Conservation (phyloP, 2,888 invertebrate species). For the Bimastos eiseni region DNA sequence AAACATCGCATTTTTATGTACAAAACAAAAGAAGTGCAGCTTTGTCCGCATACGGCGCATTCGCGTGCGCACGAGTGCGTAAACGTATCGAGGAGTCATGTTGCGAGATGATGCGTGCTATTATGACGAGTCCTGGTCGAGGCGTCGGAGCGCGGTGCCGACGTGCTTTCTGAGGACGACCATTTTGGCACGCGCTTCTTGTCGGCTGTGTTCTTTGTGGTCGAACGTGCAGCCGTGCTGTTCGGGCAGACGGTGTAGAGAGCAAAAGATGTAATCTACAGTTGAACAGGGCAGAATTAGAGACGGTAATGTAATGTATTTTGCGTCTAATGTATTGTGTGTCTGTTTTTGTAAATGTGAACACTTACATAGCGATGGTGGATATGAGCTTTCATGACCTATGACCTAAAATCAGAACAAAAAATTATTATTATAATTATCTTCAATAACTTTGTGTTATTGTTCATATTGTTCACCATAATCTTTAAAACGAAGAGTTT, state of each 20-base stretch:
- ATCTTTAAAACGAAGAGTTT: too few species aligned
- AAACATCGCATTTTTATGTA: slow-evolving; percentile 5
- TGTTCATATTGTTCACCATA: too few species aligned
- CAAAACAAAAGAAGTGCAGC: slow-evolving; percentile 9
- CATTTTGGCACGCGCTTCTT: slow-evolving; percentile 60
- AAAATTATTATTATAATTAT: too few species aligned
- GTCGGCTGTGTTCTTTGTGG: slow-evolving; percentile 59
- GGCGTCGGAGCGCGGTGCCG: slow-evolving; percentile 49
- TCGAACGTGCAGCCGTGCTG: slow-evolving; percentile 59
- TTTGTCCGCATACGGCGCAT: neutral
- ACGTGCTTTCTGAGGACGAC: slow-evolving; percentile 59
- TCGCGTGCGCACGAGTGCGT: neutral
- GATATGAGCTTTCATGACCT: too few species aligned
- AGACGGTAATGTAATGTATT: too few species aligned
- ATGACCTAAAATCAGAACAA: too few species aligned
- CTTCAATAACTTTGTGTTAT: too few species aligned
- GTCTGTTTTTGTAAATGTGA: too few species aligned
- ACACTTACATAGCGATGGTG: too few species aligned
- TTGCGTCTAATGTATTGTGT: too few species aligned
- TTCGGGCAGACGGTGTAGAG: slow-evolving; percentile 59
- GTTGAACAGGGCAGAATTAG: too few species aligned
- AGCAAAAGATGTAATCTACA: slow-evolving; percentile 58
- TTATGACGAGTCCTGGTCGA: slow-evolving; percentile 44
- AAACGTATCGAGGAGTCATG: neutral
- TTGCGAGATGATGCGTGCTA: neutral